Conservation (phyloP, 2,113 vertebrate species). For the Lepus europaeus region DNA sequence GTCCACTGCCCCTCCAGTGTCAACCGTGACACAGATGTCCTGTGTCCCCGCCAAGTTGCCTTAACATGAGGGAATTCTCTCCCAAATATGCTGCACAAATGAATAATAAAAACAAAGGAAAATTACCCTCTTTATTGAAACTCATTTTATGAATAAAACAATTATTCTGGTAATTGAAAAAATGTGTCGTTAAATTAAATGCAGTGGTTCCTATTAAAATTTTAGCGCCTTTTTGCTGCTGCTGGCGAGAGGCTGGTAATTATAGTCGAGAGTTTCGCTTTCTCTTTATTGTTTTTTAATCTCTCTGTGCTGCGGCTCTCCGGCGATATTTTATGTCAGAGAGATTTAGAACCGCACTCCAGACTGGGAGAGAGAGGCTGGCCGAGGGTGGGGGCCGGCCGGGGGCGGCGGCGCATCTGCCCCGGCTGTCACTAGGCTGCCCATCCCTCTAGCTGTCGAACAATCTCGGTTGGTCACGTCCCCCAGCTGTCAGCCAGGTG, state of each 20-base stretch:
- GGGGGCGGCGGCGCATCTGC: conserved; percentile 7
- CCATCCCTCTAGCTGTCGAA: conserved; percentile 6
- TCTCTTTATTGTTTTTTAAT: conserved; percentile 93
- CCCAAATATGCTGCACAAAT: conserved; percentile 87
- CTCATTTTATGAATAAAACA: conserved; percentile 93
- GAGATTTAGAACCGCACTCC: conserved; percentile 85
- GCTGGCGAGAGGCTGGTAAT: conserved; percentile 90
- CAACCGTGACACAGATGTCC: conserved; percentile 69
- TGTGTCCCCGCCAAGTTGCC: conserved; percentile 66
- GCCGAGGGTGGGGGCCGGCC: background rate
- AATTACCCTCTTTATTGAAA: conserved; percentile 92
- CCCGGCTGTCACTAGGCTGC: background rate
- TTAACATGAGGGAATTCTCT: conserved; percentile 69
- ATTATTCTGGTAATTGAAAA: conserved; percentile 94
- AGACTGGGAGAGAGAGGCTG: background rate
- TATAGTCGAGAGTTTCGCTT: conserved; percentile 89
- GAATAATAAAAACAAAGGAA: conserved; percentile 91
- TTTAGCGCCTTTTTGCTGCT: conserved; percentile 91
- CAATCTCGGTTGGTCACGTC: conserved; percentile 56
- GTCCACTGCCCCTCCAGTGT: background rate
- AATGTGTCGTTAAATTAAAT: conserved; percentile 94
- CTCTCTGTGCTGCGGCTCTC: conserved; percentile 87
- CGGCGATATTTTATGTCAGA: conserved; percentile 86
- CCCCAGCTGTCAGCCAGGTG: conserved; percentile 41
- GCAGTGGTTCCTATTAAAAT: conserved; percentile 93